These are phyloP conservation scores for Takifugu rubripes DNA, from an alignment of 2,797 vertebrate genomes.

Conservation along the genomic window DNA sequence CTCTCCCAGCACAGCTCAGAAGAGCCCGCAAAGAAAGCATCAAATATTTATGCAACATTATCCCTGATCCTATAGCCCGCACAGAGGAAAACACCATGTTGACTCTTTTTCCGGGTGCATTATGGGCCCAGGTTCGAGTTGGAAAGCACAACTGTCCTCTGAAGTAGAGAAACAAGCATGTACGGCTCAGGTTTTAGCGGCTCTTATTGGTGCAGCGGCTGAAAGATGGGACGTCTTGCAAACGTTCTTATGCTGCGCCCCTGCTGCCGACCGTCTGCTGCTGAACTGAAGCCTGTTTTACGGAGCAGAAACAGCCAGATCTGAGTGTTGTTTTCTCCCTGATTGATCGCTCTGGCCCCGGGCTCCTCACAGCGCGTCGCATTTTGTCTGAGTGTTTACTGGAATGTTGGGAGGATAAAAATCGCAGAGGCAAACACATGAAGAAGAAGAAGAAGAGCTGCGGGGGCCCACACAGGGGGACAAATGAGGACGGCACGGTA, in stretches of 20 bases:
- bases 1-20: slow-evolving; percentile 54
- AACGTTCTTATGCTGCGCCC: slow-evolving; percentile 54
- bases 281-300: slow-evolving; percentile 67
- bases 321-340: slow-evolving; percentile 67
- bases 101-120: slow-evolving; percentile 29
- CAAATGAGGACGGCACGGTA: slow-evolving; percentile 12
- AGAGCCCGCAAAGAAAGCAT: slow-evolving; percentile 67
- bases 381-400: slow-evolving; percentile 70
- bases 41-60: slow-evolving; percentile 77
- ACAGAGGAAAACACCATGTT: slow-evolving; percentile 42
- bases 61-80: slow-evolving; percentile 63
- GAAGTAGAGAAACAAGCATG: slow-evolving; percentile 26
- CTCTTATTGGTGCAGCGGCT: too few species aligned
- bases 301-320: slow-evolving; percentile 69
- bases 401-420: slow-evolving; percentile 70
- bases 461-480: slow-evolving; percentile 36
- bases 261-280: slow-evolving; percentile 60
- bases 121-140: slow-evolving; percentile 5
- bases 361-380: slow-evolving; percentile 52
- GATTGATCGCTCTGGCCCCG: slow-evolving; percentile 70
- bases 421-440: slow-evolving; percentile 51
- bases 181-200: slow-evolving; percentile 27
- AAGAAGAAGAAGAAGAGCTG: slow-evolving; percentile 36
- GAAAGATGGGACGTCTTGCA: slow-evolving; percentile 6
- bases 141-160: slow-evolving; percentile 8